phyloP scores from a whole-genome alignment of 2,888 invertebrate genomes.

The Ganaspis brasiliensis region DNA sequence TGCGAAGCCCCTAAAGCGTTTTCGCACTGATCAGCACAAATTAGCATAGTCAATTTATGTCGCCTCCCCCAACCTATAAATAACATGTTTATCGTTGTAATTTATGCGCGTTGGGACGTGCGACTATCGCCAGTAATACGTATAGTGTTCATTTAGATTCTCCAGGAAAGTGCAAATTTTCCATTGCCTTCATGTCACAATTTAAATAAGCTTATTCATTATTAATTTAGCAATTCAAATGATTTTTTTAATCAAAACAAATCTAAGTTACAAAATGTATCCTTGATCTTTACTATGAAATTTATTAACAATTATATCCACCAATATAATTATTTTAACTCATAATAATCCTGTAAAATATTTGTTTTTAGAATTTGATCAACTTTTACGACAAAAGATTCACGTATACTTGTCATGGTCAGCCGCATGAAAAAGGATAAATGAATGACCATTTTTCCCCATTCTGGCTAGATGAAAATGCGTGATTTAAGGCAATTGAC shows the following conservation, averaged over 20 bases:
- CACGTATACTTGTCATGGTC: not conserved
- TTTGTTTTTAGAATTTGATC: too few species aligned
- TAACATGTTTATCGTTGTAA: slow-evolving; percentile 80
- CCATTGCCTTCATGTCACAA: slow-evolving; percentile 25
- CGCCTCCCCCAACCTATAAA: slow-evolving; percentile 73
- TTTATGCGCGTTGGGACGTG: slow-evolving; percentile 75
- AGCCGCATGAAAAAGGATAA: not conserved
- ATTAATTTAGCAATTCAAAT: too few species aligned
- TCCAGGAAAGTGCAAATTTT: slow-evolving; percentile 41
- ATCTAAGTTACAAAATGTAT: too few species aligned
- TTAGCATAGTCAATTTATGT: slow-evolving; percentile 79
- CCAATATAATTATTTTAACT: too few species aligned
- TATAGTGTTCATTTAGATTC: slow-evolving; percentile 34
- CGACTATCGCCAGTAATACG: slow-evolving; percentile 55
- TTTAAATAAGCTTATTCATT: not conserved
- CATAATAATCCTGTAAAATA: too few species aligned
- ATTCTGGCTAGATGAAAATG: not conserved
- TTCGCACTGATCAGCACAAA: slow-evolving; percentile 78
- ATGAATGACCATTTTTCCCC: not conserved
- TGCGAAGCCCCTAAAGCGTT: slow-evolving; percentile 69
- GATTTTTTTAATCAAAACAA: too few species aligned
- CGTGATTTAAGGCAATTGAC: slow-evolving; percentile 29
- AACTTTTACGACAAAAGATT: not conserved
- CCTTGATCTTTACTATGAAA: too few species aligned
- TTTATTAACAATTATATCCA: too few species aligned